These are phyloP conservation scores for Habrosyne pyritoides DNA, from an alignment of 2,888 invertebrate genomes.

Conservation along the genomic window DNA sequence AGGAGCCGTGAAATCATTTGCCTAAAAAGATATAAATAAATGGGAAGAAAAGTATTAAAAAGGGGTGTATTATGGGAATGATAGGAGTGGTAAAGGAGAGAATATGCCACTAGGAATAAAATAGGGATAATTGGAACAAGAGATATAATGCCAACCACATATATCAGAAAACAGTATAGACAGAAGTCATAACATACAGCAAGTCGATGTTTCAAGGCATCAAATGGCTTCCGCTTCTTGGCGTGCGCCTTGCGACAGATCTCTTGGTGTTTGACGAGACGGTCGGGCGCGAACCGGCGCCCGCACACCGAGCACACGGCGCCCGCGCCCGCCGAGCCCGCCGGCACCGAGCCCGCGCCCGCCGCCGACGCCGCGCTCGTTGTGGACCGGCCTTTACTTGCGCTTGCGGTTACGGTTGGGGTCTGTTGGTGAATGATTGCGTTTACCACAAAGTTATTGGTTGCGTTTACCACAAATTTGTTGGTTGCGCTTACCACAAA, in stretches of 20 bases:
- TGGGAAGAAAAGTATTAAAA: no score
- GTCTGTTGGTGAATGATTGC: neutral
- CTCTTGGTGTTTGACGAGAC: conserved; percentile 91
- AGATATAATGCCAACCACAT: no score
- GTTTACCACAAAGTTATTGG: neutral
- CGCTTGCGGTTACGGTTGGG: neutral
- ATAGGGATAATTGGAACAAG: no score
- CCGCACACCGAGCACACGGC: conserved; percentile 89
- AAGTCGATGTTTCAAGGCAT: conserved; percentile 94
- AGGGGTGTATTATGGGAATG: no score
- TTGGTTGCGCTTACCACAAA: no score
- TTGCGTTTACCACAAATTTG: no score
- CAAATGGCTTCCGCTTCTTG: conserved; percentile 95
- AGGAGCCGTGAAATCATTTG: no score
- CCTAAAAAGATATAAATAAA: no score
- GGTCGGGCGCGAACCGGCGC: conserved; percentile 91
- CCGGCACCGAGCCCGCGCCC: conserved; percentile 16
- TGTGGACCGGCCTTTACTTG: neutral
- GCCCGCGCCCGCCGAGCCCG: conserved; percentile 28
- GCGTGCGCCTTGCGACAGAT: conserved; percentile 91
- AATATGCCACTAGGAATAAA: no score
- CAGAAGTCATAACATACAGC: no score
- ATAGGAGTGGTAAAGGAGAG: no score
- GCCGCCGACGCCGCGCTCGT: neutral
- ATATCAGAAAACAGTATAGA: no score